A percentile compares a stretch with the other conserved stretches of the same genome.
Conservation (phyloP, 2,113 vertebrate genomes). For the Sphaerodactylus townsendi region DNA sequence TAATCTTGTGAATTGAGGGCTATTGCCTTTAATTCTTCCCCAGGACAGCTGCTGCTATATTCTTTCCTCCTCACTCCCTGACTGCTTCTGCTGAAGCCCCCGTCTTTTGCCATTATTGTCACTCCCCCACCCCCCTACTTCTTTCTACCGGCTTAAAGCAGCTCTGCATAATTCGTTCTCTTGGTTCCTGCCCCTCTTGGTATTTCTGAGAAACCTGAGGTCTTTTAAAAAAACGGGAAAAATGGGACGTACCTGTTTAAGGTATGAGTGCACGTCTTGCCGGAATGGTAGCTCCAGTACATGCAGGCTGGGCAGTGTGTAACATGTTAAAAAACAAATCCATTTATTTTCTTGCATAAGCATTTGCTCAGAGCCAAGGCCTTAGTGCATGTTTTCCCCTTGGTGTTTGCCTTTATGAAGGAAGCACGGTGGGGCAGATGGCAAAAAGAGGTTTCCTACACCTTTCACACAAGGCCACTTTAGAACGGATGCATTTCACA, state of each 20-base stretch:
- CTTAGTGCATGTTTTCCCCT: background rate
- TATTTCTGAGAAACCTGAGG: background rate
- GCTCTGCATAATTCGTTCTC: background rate
- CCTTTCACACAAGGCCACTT: no score
- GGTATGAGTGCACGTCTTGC: background rate
- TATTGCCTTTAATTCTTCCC: background rate
- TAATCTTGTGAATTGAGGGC: background rate
- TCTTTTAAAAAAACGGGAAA: background rate
- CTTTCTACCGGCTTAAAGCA: background rate
- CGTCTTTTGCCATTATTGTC: background rate
- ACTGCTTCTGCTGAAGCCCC: background rate
- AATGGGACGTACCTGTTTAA: background rate
- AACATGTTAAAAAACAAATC: background rate
- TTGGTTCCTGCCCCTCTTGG: background rate
- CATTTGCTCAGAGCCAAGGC: background rate
- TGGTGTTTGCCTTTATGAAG: background rate
- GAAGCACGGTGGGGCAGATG: background rate
- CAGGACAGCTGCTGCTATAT: background rate
- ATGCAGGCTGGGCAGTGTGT: background rate
- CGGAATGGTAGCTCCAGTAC: background rate
- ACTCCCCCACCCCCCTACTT: background rate
- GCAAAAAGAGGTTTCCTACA: no score
- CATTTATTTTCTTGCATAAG: background rate
- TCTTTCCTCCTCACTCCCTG: background rate
- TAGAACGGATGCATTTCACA: background rate